Conservation (phyloP, 2,797 vertebrate species). For the Cuniculus paca region DNA sequence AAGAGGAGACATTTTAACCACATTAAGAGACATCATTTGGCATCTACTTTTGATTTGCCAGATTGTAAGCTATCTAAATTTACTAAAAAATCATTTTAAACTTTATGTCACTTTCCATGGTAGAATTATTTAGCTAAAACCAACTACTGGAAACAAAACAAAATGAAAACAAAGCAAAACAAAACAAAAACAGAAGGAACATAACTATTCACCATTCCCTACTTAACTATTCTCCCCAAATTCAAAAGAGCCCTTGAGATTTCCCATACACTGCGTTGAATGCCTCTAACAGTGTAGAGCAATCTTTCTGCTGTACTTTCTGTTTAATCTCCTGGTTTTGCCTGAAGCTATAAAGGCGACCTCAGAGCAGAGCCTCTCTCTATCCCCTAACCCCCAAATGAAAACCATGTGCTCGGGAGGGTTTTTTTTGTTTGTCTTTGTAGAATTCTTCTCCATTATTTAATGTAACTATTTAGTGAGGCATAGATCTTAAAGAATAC, state of each 20-base stretch:
- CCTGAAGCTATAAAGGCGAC: slow-evolving; percentile 86
- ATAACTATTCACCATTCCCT: not conserved
- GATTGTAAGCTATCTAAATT: slow-evolving; percentile 65
- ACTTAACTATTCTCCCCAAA: not conserved
- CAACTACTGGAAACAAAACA: slow-evolving; percentile 77
- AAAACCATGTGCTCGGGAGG: slow-evolving; percentile 87
- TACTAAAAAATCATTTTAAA: slow-evolving; percentile 81
- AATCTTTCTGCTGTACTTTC: slow-evolving; percentile 85
- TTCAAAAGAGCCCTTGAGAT: slow-evolving; percentile 85
- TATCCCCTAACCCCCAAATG: slow-evolving; percentile 78
- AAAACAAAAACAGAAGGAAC: not conserved
- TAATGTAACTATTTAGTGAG: slow-evolving; percentile 77
- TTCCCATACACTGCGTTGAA: slow-evolving; percentile 83
- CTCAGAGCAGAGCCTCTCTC: slow-evolving; percentile 80
- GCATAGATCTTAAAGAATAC: slow-evolving; percentile 62
- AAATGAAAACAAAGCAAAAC: slow-evolving; percentile 47
- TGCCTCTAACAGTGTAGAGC: slow-evolving; percentile 83
- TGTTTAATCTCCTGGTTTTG: slow-evolving; percentile 86
- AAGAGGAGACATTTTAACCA: not conserved
- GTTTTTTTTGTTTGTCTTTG: slow-evolving; percentile 77
- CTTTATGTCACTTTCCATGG: slow-evolving; percentile 78
- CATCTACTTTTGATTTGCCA: not conserved
- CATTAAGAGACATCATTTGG: not conserved
- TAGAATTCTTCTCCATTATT: slow-evolving; percentile 76
- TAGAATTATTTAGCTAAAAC: slow-evolving; percentile 86